A percentile compares a stretch with the other conserved stretches of the same genome.
phyloP scores from a whole-genome alignment of 2,888 invertebrate genomes.

The Oxycera nigricornis region DNA sequence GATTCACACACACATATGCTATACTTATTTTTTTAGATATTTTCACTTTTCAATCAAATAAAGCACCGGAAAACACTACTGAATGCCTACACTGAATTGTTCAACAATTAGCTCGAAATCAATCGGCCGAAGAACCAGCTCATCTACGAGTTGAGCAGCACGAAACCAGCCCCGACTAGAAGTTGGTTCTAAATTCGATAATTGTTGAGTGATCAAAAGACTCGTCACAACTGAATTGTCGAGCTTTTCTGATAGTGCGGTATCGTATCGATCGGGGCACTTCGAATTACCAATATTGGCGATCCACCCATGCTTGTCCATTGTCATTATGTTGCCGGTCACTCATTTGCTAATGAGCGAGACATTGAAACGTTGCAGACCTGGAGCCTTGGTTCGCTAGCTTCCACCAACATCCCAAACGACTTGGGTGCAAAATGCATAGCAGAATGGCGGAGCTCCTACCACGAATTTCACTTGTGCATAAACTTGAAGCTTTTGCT shows the following conservation, averaged over 20 bases:
- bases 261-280: neutral
- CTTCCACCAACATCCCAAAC: too few species aligned
- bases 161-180: neutral
- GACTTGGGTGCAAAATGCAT: too few species aligned
- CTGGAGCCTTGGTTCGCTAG: too few species aligned
- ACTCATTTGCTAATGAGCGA: conserved; percentile 22
- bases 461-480: too few species aligned
- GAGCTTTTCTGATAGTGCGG: conserved; percentile 16
- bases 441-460: too few species aligned
- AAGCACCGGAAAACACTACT: neutral
- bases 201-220: conserved; percentile 34
- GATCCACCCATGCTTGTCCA: conserved; percentile 31
- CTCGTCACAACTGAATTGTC: conserved; percentile 33
- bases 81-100: neutral
- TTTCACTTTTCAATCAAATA: neutral
- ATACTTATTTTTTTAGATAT: too few species aligned
- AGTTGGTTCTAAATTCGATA: conserved; percentile 24
- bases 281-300: conserved; percentile 23
- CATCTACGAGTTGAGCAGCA: neutral
- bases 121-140: neutral
- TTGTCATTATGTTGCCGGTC: conserved; percentile 30
- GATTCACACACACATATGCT: too few species aligned
- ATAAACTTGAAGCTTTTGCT: too few species aligned
- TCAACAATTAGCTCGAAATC: neutral
- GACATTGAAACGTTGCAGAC: conserved; percentile 23